Evolutionary conservation across 2,888 invertebrate genomes (phyloP), one percentile per base, ranked within the genome.

Genomic region (Gandaritis pyraliata): DNA sequence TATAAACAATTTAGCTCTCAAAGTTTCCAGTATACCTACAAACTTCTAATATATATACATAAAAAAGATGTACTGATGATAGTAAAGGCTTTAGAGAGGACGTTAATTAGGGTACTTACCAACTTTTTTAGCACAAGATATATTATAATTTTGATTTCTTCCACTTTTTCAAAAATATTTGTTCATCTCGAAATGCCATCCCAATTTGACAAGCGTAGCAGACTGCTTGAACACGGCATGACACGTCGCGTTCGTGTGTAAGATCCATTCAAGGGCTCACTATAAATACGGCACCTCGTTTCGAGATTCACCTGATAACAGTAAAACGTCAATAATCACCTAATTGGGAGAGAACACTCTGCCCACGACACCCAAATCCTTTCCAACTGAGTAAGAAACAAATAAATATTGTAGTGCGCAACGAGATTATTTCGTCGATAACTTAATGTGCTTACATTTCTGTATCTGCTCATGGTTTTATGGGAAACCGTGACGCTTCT

Each of bases 281-380:
- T 90, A 90, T 82, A 81, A 83, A 90, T 87, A 81, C 80, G 82
- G 84, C 74, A 73, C 77, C 77, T 77, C 76, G 76, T 76, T 81
- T 75, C 78, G 80, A 91, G 91, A 92, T 92, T 84, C 80, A 76
- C 75, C 75, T 73, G 92, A 92, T 91, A 91, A 87, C 86, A 87
- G 88, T 91, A 90, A 91, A 92, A 88, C 87, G 91, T 91, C 92
- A 88, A 92, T 92, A 91, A 90, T 87, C 90, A 91, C 90, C 92
- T 92, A 92, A 92, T 91, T 92, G 92, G 92, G 84, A 87, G 85
- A 86, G 87, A 87, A 87, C 86, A 86, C 84, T 87, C 85, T 78
- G 81, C 82, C 82, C 83, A 83, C 88, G 85, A 82, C 86, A 81
- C 78, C 77, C 78, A 77, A 78, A 74, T 72, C 76, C 81, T 78